Base-by-base conservation (phyloP, 2,888 invertebrate species). In the Eupithecia subfuscata region DNA sequence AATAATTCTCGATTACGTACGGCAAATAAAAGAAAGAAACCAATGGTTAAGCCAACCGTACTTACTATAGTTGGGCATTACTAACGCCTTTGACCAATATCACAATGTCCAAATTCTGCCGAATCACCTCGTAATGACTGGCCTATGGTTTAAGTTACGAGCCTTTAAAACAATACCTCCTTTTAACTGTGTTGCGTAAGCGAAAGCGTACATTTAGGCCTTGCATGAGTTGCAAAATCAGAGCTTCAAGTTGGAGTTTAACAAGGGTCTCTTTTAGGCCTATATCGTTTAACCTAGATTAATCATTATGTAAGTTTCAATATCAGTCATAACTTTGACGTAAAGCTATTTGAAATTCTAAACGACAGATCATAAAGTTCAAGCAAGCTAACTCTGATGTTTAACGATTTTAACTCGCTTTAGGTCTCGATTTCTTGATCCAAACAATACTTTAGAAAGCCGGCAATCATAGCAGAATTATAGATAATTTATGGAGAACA, bases 391-490 rank as follows among this genome's bases (percentile, higher is more conserved):
- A 2, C 12, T 25, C 60, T 1, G 34, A 64, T 56, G 34, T 4
- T 64, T 64, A 52, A 22, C 22, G 64, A 25, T 25, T 22, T 34
- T 7, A 34, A 18, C 34, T 11, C 73, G 65, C 73, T 74, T 11
- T 14, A 25, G 37, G 1, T 56, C 69, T 82, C 83, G 80, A 78
- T 40, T 63, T 80, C 82, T 81, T 73, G 80, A 34, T 22, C 75
- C 77, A 81, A 79, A 79, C 78, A 67, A 82, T 82, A 73, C 64
- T 84, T 91, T 91, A 91, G 92, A 92, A 92, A 92, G 92, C 84
- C 77, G 85, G 79, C 85, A 82, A 84, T 87, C 85, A 86, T 86
- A 87, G 85, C 88, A 87, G 84, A 84, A 84, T 86, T 88, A 90
- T 88, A 84, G 86, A 82, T 87, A 87, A 90, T 90, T 90, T 88